Base-by-base conservation (phyloP, 1,140 invertebrate species). In the Bombus sylvicola region DNA sequence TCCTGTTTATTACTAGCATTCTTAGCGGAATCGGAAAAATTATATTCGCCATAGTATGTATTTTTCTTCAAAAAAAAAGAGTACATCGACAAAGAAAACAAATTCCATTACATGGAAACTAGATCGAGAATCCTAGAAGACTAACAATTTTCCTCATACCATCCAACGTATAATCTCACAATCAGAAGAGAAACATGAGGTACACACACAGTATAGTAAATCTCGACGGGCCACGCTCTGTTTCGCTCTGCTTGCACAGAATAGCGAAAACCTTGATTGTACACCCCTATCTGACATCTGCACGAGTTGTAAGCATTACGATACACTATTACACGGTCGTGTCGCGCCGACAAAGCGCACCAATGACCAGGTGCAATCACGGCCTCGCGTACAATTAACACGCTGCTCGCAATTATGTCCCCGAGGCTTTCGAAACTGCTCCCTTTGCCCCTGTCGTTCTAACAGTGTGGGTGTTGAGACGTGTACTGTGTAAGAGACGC, bases 191-290 rank as follows among this genome's bases (percentile, higher is more conserved):
- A 87, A 88, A 59, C 62, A 47, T 22, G 47, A 76, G 74, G 74
- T 66, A 79, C 74, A 77, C 28, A 22, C 15, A 81, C 74, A 88
- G 47, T 53, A 62, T 74, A 68, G 79, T 75, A 83, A 88, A 88
- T 79, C 73, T 59, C n/a, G 28, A 59, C 43, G 86, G 81, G 59
- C 34, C 81, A 28, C 43, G 64, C 53, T 91, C 90, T 84, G 86
- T 89, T 91, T 78, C 82, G 87, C 90, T 91, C 90, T 89, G 86
- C 73, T 90, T 87, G 68, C 72, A 66, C 31, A 59, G 41, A 64
- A 75, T 34, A 68, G 73, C 75, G 89, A 91, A 91, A 91, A 88
- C 57, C 71, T n/a, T 22, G 64, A 76, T 88, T 68, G 43, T 34
- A 25, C 53, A 57, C 62, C 22, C 57, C 37, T 28, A 18, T 25